Percentiles rank a stretch among this genome's conserved stretches.
These are phyloP conservation scores for Criorhina ranunculi DNA, from an alignment of 2,888 invertebrate species.

Conservation along the genomic window DNA sequence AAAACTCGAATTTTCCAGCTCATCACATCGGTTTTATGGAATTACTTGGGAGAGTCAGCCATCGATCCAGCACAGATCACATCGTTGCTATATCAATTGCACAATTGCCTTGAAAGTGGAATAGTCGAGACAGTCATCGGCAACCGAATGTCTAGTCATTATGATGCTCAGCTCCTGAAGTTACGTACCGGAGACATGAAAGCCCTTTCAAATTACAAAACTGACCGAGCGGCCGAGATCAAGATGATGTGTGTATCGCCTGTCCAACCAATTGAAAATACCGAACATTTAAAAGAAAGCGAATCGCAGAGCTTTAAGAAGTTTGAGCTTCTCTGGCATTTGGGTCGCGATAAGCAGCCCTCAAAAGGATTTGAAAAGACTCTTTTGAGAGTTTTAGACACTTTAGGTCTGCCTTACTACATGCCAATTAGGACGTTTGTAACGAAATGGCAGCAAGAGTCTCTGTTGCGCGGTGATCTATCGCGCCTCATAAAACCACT, in stretches of 20 bases:
- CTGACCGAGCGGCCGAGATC: slow-evolving; percentile 82
- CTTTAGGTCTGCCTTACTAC: slow-evolving; percentile 82
- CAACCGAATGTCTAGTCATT: slow-evolving; percentile 81
- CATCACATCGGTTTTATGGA: slow-evolving; percentile 90
- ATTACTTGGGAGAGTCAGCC: slow-evolving; percentile 86
- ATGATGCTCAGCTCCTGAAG: slow-evolving; percentile 80
- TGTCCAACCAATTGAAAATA: slow-evolving; percentile 77
- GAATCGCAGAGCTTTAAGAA: slow-evolving; percentile 84
- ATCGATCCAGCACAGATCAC: slow-evolving; percentile 84
- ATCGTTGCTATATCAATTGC: slow-evolving; percentile 91
- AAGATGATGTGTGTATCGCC: slow-evolving; percentile 82
- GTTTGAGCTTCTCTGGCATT: slow-evolving; percentile 88
- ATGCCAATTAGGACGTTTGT: slow-evolving; percentile 86
- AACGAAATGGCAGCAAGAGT: slow-evolving; percentile 91
- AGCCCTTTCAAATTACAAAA: slow-evolving; percentile 81
- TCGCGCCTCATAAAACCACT: slow-evolving; percentile 91
- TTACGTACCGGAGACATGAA: slow-evolving; percentile 70
- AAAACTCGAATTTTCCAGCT: slow-evolving; percentile 88
- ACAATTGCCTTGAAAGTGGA: slow-evolving; percentile 87
- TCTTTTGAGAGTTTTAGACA: slow-evolving; percentile 87
- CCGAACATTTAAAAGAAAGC: slow-evolving; percentile 82
- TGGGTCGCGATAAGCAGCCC: slow-evolving; percentile 89
- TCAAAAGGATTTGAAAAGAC: slow-evolving; percentile 86
- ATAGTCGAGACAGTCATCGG: slow-evolving; percentile 90
- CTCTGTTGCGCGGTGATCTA: slow-evolving; percentile 91